phyloP scores from a whole-genome alignment of 2,888 invertebrate genomes.

The Microdon myrmicae region DNA sequence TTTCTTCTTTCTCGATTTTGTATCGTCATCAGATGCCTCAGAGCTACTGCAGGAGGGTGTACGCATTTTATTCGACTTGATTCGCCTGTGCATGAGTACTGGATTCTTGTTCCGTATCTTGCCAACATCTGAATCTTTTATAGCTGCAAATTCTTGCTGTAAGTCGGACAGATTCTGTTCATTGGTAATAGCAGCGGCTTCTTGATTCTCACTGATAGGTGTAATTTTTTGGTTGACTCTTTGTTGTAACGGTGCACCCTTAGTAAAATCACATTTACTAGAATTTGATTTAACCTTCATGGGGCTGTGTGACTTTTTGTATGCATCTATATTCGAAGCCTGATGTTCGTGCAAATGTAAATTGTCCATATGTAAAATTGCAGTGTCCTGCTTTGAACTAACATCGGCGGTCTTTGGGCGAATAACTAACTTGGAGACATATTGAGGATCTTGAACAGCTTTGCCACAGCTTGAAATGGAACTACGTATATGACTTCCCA shows the following conservation, averaged over 20 bases:
- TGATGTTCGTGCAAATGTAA: constrained; percentile 24
- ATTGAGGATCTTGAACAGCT: constrained; percentile 68
- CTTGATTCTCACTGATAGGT: constrained; percentile 35
- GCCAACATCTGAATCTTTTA: constrained; percentile 63
- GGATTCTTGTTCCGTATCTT: constrained; percentile 64
- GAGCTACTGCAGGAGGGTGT: constrained; percentile 94
- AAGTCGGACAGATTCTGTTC: constrained; percentile 12
- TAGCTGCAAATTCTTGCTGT: constrained; percentile 53
- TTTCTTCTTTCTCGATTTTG: constrained; percentile 83
- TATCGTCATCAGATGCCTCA: constrained; percentile 90
- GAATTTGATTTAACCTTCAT: constrained; percentile 4
- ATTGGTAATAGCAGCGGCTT: constrained; percentile 21
- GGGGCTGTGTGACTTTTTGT: constrained; percentile 19
- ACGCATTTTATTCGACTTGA: constrained; percentile 77
- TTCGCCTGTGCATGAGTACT: constrained; percentile 70
- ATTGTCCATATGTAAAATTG: constrained; percentile 12
- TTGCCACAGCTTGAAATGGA: constrained; percentile 83
- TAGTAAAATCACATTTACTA: constrained; percentile 23
- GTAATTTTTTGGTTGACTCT: constrained; percentile 25
- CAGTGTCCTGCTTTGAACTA: constrained; percentile 20
- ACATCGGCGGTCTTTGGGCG: constrained; percentile 26
- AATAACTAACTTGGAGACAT: constrained; percentile 34
- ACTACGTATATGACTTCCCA: constrained; percentile 73
- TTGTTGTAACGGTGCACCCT: constrained; percentile 13
- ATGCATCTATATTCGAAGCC: constrained; percentile 18